Percentiles rank a stretch among this genome's conserved stretches.
phyloP scores from a whole-genome alignment of 2,888 invertebrate genomes.

The Teinopalpus imperialis region DNA sequence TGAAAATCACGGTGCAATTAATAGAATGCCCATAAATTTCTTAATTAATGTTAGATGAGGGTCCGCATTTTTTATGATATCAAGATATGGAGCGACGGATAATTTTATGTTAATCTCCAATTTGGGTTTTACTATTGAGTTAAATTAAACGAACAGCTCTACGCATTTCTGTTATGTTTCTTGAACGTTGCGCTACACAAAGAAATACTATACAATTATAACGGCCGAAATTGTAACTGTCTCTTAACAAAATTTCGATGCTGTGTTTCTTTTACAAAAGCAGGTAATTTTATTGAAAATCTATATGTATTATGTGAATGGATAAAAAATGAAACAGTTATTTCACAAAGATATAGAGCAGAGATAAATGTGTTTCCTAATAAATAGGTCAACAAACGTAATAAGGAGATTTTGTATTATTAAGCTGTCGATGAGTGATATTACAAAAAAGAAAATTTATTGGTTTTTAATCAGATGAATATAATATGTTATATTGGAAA shows the following conservation, averaged over 20 bases:
- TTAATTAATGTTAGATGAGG: background rate
- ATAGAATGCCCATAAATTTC: background rate
- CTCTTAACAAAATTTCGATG: constrained; percentile 66
- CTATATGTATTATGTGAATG: constrained; percentile 52
- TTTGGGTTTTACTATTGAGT: background rate
- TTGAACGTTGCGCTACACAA: constrained; percentile 56
- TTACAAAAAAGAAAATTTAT: constrained; percentile 58
- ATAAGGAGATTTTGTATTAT: constrained; percentile 58
- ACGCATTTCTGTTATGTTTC: constrained; percentile 43
- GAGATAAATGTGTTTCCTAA: constrained; percentile 56
- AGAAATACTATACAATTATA: constrained; percentile 81
- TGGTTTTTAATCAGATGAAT: constrained; percentile 66
- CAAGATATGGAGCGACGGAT: background rate
- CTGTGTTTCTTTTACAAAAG: constrained; percentile 63
- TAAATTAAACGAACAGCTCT: constrained; percentile 36
- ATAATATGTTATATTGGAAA: no score
- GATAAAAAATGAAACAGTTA: constrained; percentile 64
- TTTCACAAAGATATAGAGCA: constrained; percentile 54
- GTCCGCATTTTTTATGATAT: background rate
- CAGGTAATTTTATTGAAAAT: constrained; percentile 73
- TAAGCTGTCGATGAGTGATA: constrained; percentile 61
- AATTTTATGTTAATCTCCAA: background rate
- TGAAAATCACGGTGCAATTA: background rate
- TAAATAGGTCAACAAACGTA: constrained; percentile 73
- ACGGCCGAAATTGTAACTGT: constrained; percentile 81